Conservation (phyloP, 2,888 invertebrate species). For the Aphodius granarius region DNA sequence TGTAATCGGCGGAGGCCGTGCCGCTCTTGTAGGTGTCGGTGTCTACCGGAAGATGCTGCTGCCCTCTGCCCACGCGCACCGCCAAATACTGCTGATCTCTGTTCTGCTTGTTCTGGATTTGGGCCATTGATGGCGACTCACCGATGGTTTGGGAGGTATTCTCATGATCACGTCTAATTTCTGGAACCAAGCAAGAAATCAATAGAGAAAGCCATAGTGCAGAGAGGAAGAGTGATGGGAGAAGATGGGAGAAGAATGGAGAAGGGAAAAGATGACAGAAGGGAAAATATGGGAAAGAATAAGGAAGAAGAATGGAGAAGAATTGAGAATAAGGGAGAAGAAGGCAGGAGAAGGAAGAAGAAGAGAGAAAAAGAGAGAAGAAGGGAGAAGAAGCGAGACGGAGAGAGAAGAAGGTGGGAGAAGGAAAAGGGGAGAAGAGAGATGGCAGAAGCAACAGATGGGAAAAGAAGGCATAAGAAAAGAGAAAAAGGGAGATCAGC, state of each 20-base stretch:
- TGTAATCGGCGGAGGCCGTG: slow-evolving; percentile 69
- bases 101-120: slow-evolving; percentile 79
- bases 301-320: background rate
- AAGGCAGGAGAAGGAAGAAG: background rate
- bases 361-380: background rate
- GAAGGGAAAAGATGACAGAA: background rate
- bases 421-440: background rate
- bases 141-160: slow-evolving; percentile 61
- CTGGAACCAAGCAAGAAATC: slow-evolving; percentile 43
- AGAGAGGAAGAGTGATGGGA: background rate
- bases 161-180: slow-evolving; percentile 54
- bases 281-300: background rate
- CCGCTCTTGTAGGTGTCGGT: slow-evolving; percentile 55
- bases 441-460: background rate
- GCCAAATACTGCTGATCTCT: slow-evolving; percentile 77
- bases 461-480: background rate
- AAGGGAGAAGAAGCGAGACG: background rate
- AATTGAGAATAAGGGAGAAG: background rate
- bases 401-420: background rate
- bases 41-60: slow-evolving; percentile 56
- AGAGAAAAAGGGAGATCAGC: background rate
- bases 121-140: slow-evolving; percentile 77
- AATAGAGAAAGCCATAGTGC: too few species aligned
- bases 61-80: slow-evolving; percentile 55
- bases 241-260: background rate